phyloP scores from a whole-genome alignment of 2,113 vertebrate species.

The Chloropsis cyanopogon region DNA sequence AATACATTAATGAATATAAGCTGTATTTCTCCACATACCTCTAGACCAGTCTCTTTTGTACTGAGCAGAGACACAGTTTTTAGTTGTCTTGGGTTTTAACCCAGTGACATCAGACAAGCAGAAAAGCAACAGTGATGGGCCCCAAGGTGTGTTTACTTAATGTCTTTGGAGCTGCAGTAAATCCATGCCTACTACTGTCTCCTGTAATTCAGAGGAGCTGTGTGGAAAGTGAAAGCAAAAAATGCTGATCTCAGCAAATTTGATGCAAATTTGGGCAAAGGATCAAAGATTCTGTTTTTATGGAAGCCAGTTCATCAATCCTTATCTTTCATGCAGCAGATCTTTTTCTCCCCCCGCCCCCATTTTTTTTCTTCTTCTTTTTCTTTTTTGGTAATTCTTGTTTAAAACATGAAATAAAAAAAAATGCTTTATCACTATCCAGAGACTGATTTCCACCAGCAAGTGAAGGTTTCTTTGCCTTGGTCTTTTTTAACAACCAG shows the following conservation, averaged over 20 bases:
- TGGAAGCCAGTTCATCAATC: background rate
- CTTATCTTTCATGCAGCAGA: background rate
- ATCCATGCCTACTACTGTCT: background rate
- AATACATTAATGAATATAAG: background rate
- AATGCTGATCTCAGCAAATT: background rate
- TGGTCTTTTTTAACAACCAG: slow-evolving; percentile 2
- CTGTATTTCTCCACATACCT: background rate
- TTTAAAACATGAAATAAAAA: background rate
- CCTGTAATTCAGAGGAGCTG: background rate
- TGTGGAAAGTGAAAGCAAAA: background rate
- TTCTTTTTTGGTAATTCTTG: background rate
- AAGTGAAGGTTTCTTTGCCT: background rate
- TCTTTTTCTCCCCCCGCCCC: background rate
- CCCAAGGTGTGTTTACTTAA: background rate
- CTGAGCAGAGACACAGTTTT: background rate
- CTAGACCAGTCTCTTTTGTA: background rate
- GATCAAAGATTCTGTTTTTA: slow-evolving; percentile 5
- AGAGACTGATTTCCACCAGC: background rate
- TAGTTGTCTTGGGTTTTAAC: background rate
- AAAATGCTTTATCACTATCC: background rate
- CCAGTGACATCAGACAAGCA: background rate
- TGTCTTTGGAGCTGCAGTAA: background rate
- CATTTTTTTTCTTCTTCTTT: background rate
- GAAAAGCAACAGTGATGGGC: background rate
- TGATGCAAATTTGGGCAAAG: background rate